These are phyloP conservation scores for Julus scandinavius DNA, from an alignment of 2,888 invertebrate species.

Conservation along the genomic window DNA sequence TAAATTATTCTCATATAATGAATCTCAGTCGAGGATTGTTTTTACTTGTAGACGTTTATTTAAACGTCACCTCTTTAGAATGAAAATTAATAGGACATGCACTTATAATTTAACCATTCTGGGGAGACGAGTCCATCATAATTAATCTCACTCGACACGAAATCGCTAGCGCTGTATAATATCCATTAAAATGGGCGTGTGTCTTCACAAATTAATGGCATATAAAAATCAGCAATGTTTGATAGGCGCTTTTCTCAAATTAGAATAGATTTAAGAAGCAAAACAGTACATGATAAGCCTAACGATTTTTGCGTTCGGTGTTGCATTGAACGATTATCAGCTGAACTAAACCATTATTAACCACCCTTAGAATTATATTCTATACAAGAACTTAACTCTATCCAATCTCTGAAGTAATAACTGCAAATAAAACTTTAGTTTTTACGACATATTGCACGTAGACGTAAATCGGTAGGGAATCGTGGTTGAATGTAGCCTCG, in stretches of 20 bases:
- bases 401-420: neutral
- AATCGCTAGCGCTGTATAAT: neutral
- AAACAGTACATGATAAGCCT: neutral
- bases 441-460: no score
- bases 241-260: neutral
- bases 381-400: no score
- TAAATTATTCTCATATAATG: neutral
- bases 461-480: no score
- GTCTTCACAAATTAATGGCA: neutral
- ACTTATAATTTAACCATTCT: neutral
- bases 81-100: conserved; percentile 30
- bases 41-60: neutral
- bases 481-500: no score
- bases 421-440: no score
- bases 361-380: neutral
- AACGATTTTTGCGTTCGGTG: no score
- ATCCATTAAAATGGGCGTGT: neutral
- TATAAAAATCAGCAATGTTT: neutral
- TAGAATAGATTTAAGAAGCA: neutral
- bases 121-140: neutral
- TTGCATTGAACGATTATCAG: neutral
- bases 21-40: neutral
- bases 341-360: neutral
- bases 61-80: neutral
- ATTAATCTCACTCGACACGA: conserved; percentile 4